Percentiles rank a stretch among this genome's conserved stretches.
Conservation (phyloP, 2,797 vertebrate species). For the Chelonia mydas region DNA sequence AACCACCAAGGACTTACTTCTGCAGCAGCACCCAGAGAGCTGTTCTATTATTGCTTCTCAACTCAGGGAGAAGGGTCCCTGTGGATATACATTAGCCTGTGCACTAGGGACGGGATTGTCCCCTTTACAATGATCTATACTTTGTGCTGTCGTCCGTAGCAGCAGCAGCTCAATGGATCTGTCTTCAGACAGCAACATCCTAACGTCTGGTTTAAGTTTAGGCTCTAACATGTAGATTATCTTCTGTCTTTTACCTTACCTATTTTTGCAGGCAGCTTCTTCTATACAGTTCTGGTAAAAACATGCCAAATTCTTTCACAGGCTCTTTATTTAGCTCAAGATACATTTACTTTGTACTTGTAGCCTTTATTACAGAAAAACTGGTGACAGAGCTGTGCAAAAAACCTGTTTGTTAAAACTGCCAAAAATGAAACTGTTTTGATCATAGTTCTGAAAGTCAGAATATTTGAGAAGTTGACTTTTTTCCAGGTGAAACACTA, state of each 20-base stretch:
- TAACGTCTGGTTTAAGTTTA: not conserved
- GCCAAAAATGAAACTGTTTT: not conserved
- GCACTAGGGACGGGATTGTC: not conserved
- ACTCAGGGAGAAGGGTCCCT: not conserved
- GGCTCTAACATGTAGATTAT: not conserved
- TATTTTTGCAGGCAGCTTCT: not conserved
- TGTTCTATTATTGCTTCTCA: not conserved
- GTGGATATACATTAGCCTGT: not conserved
- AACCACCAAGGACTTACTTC: not conserved
- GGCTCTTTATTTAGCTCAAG: not conserved
- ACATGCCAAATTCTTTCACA: not conserved
- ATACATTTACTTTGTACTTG: not conserved
- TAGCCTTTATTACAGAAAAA: not conserved
- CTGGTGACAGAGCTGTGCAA: not conserved
- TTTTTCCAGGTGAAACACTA: not conserved
- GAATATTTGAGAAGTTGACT: not conserved
- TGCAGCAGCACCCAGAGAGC: not conserved
- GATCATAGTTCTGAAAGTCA: not conserved
- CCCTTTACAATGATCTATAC: not conserved
- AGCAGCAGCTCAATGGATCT: rapidly evolving
- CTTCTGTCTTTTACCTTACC: not conserved
- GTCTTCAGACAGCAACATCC: not conserved
- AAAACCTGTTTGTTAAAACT: not conserved
- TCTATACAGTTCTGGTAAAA: not conserved
- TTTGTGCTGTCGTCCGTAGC: not conserved